Evolutionary conservation across 92 coral and sea anemone genomes (phyloP).

Genomic region (Scolanthus callimorphus): DNA sequence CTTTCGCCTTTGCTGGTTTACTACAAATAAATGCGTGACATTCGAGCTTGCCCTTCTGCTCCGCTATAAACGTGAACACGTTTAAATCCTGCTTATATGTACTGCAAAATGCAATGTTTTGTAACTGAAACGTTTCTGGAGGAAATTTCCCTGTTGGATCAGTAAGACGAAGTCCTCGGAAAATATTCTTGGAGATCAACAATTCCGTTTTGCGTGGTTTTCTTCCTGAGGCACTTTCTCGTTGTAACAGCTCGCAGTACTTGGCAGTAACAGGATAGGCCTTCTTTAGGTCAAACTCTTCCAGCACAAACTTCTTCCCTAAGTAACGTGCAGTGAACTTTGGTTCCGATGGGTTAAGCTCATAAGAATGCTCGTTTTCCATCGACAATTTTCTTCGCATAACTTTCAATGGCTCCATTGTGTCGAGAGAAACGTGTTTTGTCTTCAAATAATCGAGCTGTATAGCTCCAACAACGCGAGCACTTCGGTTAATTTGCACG

Average conservation of each 20-base stretch:
- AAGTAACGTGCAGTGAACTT: constrained; percentile 47
- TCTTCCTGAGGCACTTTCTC: constrained; percentile 18
- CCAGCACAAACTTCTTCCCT: constrained; percentile 42
- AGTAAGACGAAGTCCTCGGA: constrained; percentile 65
- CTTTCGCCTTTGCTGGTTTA: constrained; percentile 66
- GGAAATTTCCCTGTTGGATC: constrained; percentile 56
- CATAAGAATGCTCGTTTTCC: constrained; percentile 54
- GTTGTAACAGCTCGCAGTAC: constrained; percentile 42
- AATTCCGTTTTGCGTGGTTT: constrained; percentile 57
- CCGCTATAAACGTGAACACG: constrained; percentile 77
- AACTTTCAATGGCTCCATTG: constrained; percentile 42
- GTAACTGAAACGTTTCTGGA: constrained; percentile 57
- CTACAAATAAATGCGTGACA: constrained; percentile 77
- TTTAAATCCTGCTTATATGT: constrained; percentile 57
- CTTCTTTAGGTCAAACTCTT: constrained; percentile 32
- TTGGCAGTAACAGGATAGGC: constrained; percentile 27
- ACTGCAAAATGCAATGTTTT: constrained; percentile 82
- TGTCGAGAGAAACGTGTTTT: background rate
- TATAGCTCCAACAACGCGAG: background rate
- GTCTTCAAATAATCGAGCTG: background rate
- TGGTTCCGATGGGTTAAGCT: constrained; percentile 64
- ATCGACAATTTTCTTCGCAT: constrained; percentile 54
- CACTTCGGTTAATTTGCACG: background rate
- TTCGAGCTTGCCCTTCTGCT: constrained; percentile 62
- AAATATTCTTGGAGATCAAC: constrained; percentile 64